Base-by-base conservation (phyloP, 2,797 vertebrate species). In the Tenualosa ilisha region DNA sequence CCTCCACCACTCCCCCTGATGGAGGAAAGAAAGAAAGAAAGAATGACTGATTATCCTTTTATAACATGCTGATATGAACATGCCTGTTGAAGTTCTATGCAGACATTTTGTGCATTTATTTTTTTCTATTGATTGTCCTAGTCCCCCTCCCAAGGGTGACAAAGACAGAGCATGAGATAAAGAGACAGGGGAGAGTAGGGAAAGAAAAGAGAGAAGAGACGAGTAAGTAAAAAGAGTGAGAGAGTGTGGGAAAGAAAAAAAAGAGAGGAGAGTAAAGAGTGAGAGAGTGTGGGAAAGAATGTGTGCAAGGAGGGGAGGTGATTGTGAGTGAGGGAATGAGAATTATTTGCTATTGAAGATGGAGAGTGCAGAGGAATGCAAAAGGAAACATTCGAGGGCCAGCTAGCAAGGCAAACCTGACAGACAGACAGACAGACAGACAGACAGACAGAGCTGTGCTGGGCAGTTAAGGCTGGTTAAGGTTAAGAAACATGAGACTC, bases 1-100 rank as follows among this genome's bases (percentile, higher is more conserved):
- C 97, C 91, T 98, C 97, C n/a, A 98, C 94, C 85, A 97, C 94
- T 9, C 97, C 97, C 11, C 97, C 98, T 98, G 92, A 51, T 50
- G 54, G 82, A 61, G 31, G 68, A 65, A 11, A 65, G 63, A 65
- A n/a, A 65, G 22, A 26, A 31, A 72, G 65, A 37, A 6, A 40
- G 12, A 72, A 11, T 37, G 65, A 72, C 9, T 12, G 31, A 49
- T 49, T 49, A 51, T 51, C 50, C 50, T 51, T 12, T 8, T 5
- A 49, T 51, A 51, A 2, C 8, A 51, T 51, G 50, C 50, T 12
- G 0, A 51, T 9, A 51, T 51, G 1, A 51, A 12, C 8, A 7
- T 46, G 31, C 31, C 31, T 31, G 7, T 49, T 8, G 46, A 49
- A 49, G 46, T 0, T 49, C 46, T 5, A 8, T 49, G 46, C 46